Conservation (phyloP, 2,113 vertebrate species). For the Cyrtonyx montezumae region DNA sequence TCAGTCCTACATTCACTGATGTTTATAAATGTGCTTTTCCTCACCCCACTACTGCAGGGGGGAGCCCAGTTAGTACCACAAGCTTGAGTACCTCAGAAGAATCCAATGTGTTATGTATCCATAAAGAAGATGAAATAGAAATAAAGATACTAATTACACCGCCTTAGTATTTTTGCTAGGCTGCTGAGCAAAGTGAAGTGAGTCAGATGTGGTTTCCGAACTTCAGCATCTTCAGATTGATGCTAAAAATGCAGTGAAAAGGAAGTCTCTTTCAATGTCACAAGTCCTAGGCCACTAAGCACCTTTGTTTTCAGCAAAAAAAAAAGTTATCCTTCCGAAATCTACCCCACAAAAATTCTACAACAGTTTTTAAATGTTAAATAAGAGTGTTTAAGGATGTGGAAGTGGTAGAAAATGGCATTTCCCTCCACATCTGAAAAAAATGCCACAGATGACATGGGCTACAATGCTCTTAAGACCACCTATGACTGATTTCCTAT, state of each 20-base stretch:
- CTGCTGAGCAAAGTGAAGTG: not conserved
- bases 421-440: not conserved
- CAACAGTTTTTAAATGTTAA: not conserved
- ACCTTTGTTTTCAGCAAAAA: not conserved
- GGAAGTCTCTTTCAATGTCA: rapidly evolving
- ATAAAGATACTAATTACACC: not conserved
- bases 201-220: not conserved
- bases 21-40: not conserved
- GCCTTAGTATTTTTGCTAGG: not conserved
- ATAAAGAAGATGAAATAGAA: not conserved
- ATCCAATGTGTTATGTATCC: not conserved
- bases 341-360: not conserved
- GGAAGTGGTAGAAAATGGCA: not conserved
- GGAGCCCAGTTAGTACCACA: not conserved
- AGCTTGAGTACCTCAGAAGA: not conserved
- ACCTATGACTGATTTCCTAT: not conserved
- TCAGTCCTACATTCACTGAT: not conserved
- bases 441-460: not conserved
- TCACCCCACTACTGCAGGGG: not conserved
- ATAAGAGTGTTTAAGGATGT: not conserved
- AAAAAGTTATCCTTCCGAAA: not conserved
- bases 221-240: not conserved
- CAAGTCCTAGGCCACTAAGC: not conserved
- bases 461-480: not conserved
- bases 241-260: not conserved